These are phyloP conservation scores for Epicauta chinensis DNA, from an alignment of 1,140 invertebrate genomes.

Conservation along the genomic window DNA sequence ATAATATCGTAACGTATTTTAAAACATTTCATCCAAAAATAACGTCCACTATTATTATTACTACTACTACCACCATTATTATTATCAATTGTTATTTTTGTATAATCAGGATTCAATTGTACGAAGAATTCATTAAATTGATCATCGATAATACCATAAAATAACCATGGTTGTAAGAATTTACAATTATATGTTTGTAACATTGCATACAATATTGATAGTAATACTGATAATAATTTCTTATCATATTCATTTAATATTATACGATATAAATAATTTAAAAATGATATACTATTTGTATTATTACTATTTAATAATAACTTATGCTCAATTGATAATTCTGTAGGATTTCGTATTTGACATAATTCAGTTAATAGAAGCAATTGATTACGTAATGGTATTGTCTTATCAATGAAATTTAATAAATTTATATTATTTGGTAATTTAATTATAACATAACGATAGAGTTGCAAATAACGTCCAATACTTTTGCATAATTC, in stretches of 20 bases:
- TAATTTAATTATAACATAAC: constrained; percentile 29
- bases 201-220: constrained; percentile 34
- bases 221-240: constrained; percentile 33
- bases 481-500: constrained; percentile 37
- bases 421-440: constrained; percentile 30
- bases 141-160: constrained; percentile 39
- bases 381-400: constrained; percentile 31
- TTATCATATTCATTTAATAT: constrained; percentile 28
- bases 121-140: constrained; percentile 41
- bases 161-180: constrained; percentile 40
- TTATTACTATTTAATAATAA: constrained; percentile 6
- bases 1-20: constrained; percentile 30
- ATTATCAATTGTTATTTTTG: not conserved
- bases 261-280: constrained; percentile 40
- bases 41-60: constrained; percentile 28
- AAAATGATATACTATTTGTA: constrained; percentile 33
- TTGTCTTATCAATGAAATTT: constrained; percentile 28
- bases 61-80: no score
- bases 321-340: not conserved
- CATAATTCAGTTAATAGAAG: constrained; percentile 33
- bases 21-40: constrained; percentile 39
- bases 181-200: not conserved
- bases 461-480: constrained; percentile 36
- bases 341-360: constrained; percentile 30
- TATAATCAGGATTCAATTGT: constrained; percentile 30